Evolutionary conservation across 2,888 invertebrate genomes (phyloP).

Genomic region (Chalcosyrphus nemorum): DNA sequence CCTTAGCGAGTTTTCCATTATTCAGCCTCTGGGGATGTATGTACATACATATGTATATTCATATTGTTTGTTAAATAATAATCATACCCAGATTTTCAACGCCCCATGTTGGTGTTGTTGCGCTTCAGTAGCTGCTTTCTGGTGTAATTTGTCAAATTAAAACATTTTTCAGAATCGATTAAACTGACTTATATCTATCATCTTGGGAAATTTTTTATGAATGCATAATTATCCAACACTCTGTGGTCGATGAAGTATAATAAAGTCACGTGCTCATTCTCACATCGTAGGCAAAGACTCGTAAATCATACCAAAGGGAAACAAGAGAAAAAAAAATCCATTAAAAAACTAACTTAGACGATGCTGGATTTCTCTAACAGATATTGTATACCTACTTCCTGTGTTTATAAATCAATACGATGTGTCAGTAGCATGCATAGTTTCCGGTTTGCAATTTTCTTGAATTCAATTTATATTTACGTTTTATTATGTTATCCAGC

Average conservation of each 20-base stretch:
- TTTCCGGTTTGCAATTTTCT: slow-evolving; percentile 46
- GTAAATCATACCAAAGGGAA: slow-evolving; percentile 36
- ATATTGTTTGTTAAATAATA: background rate
- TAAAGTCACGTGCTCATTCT: slow-evolving; percentile 18
- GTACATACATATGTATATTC: slow-evolving; percentile 1
- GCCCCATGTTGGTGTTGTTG: slow-evolving; percentile 5
- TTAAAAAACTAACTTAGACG: slow-evolving; percentile 29
- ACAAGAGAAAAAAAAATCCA: slow-evolving; percentile 42
- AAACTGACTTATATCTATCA: slow-evolving; percentile 6
- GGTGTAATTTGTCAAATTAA: slow-evolving; percentile 16
- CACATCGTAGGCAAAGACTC: slow-evolving; percentile 3
- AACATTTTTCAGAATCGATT: background rate
- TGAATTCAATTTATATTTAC: slow-evolving; percentile 22
- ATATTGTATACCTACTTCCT: slow-evolving; percentile 12
- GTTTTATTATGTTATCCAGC: background rate
- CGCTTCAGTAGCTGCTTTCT: slow-evolving; percentile 19
- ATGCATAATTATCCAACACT: slow-evolving; percentile 3
- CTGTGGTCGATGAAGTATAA: slow-evolving; percentile 14
- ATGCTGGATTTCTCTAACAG: slow-evolving; percentile 2
- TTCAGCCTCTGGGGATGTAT: slow-evolving; percentile 1
- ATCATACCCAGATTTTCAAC: background rate
- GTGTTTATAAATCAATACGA: slow-evolving; percentile 56
- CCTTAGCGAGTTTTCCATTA: slow-evolving; percentile 1
- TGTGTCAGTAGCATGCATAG: slow-evolving; percentile 46
- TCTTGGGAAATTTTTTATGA: background rate